These are phyloP conservation scores for Anisognathus igniventris DNA, from an alignment of 2,797 vertebrate genomes.

Conservation along the genomic window DNA sequence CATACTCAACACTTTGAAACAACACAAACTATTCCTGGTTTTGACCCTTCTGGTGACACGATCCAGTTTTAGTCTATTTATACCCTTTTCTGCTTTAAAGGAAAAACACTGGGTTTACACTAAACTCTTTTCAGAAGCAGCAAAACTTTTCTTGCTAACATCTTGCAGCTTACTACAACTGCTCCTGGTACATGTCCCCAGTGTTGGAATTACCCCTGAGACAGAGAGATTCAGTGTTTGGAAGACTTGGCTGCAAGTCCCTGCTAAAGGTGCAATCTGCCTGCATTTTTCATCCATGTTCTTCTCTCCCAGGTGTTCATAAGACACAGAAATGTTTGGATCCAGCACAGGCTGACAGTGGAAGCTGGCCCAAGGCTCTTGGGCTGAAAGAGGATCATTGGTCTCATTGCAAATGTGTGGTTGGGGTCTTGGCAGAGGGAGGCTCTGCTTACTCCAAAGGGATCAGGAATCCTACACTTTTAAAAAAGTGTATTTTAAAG, in stretches of 20 bases:
- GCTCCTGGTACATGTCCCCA: not conserved
- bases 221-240: not conserved
- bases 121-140: not conserved
- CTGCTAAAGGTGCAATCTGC: not conserved
- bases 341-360: not conserved
- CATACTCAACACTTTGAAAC: not conserved
- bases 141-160: not conserved
- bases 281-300: fast-evolving
- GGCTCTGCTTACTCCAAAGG: not conserved
- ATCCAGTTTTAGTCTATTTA: not conserved
- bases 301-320: not conserved
- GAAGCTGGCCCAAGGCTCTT: not conserved
- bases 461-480: not conserved
- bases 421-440: not conserved
- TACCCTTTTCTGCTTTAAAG: not conserved
- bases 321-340: not conserved
- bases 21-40: not conserved
- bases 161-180: not conserved
- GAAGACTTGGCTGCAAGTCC: not conserved
- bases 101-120: not conserved
- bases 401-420: fast-evolving
- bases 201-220: not conserved
- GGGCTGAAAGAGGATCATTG: not conserved
- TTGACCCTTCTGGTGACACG: not conserved
- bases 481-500: too few relatives aligned